Base-by-base conservation (phyloP, 2,797 vertebrate genomes). In the Brachyalestes nurse region DNA sequence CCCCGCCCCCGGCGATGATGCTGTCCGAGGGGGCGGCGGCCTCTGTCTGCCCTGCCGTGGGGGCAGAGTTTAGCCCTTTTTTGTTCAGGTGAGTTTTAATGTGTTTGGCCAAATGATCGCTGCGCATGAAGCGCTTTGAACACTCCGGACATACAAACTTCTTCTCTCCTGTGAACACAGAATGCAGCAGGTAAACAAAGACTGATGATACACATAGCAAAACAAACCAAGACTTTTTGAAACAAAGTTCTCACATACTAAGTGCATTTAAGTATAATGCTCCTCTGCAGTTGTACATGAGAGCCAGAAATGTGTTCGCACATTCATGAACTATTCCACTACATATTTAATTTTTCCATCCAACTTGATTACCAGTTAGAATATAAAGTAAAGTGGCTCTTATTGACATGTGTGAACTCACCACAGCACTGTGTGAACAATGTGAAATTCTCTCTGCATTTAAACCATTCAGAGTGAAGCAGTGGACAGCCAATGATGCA, bases 21-120 rank as follows among this genome's bases (percentile, higher is more conserved):
- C 96, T 88, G 88, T 99, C 97, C 17, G 89, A 84, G 83, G 89
- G 86, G 88, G 95, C 87, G 53, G 92, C 88, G 86, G 93, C 92
- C 91, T 96, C 95, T 80, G 94, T 94, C 87, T 95, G 95, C 87
- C 97, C 94, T 86, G 96, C 95, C 85, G 95, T 93, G 91, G 95
- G 93, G 89, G 94, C 93, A 72, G 96, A 89, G 72, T 95, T 95
- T 86, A 94, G 96, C 90, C 96, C 96, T 92, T 99, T 99, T 96
- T 99, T 99, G 94, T 99, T 99, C 91, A 97, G 96, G 94, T 99
- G 98, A 92, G 98, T 99, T 97, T 99, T 99, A 96, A 99, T 99
- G 91, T 99, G 98, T 96, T 99, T 99, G 95, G 97, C 97, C 95
- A 99, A 96, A 90, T 99, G 98, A 91, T 99, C 98, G 90, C 98